Evolutionary conservation across 2,113 vertebrate species (phyloP), one percentile per base, ranked within the genome.

Genomic region (Colistium nudipinnis): DNA sequence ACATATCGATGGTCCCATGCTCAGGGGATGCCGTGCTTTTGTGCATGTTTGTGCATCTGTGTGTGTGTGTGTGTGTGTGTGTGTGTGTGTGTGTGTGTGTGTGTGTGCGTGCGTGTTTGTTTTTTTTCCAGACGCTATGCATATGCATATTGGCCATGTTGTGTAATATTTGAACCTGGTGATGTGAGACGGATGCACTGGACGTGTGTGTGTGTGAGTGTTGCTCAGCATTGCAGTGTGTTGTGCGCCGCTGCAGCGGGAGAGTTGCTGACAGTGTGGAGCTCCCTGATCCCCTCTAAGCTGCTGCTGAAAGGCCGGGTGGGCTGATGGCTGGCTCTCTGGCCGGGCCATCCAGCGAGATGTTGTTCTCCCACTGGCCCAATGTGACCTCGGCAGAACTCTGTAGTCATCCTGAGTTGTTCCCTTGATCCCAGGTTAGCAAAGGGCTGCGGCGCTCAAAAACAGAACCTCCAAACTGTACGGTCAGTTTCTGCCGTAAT

Each of bases 181-280:
- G 52, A 51, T 64, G 39, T 81, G 76, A 20, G 52, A 72, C 48
- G 31, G 36, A 61, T 78, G 76, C 44, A 65, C 54, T 12, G 64
- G 61, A 48, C 27, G 9, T 14, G 43, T 17, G 69, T n/a, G 17
- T 31, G 63, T 84, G 62, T 57, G 48, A 55, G 33, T 62, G 53
- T 66, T 66, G 45, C 57, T 80, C 53, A 57, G 61, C 43, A 48
- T 66, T 71, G 44, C 39, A 25, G 64, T 45, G 64, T 48, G 53
- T 61, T 53, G 48, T 65, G 51, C 57, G 49, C 61, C 66, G 60
- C 22, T 43, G 61, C 22, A 41, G 60, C 67, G 61, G 82, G 74
- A 78, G 85, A 89, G 76, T 90, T 89, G 87, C 91, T 91, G 88
- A 90, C 83, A 20, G 57, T 24, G 64, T 84, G 75, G 47, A 77